These are phyloP conservation scores for Conger conger DNA, from an alignment of 2,113 vertebrate species.

Conservation along the genomic window DNA sequence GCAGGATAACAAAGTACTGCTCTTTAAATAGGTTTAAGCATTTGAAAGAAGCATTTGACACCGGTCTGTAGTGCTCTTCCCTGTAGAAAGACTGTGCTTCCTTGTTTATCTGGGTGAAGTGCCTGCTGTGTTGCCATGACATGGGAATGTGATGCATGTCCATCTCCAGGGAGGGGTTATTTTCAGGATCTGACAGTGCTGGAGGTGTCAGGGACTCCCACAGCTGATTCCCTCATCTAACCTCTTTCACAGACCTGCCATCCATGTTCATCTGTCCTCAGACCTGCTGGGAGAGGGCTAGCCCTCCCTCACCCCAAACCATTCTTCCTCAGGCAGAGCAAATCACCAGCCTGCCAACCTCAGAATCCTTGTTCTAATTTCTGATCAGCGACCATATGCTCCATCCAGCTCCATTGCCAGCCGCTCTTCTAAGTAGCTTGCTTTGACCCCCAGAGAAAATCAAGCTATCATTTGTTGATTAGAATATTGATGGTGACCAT, in stretches of 20 bases:
- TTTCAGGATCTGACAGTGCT: not conserved
- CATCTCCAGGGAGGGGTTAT: not conserved
- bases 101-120: not conserved
- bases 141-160: not conserved
- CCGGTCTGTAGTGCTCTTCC: no score
- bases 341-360: slow-evolving; percentile 59
- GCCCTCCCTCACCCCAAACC: slow-evolving; percentile 10
- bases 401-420: slow-evolving; percentile 51
- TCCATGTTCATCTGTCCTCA: not conserved
- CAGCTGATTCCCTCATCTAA: slow-evolving; percentile 16
- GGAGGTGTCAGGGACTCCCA: not conserved
- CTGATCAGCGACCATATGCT: slow-evolving; percentile 76
- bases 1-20: no score
- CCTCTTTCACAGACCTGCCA: not conserved
- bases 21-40: no score
- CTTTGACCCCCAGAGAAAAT: slow-evolving; percentile 66
- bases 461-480: slow-evolving; percentile 61
- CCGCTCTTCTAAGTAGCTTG: slow-evolving; percentile 50
- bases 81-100: not conserved
- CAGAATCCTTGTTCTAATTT: slow-evolving; percentile 58
- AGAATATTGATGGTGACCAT: slow-evolving; percentile 59
- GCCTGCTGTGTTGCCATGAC: not conserved
- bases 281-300: slow-evolving; percentile 29
- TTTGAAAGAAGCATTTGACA: no score
- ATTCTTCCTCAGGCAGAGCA: slow-evolving; percentile 45